Evolutionary conservation across 2,113 vertebrate genomes (phyloP), one percentile per base, ranked within the genome.

Genomic region (Stigmatopora nigra): DNA sequence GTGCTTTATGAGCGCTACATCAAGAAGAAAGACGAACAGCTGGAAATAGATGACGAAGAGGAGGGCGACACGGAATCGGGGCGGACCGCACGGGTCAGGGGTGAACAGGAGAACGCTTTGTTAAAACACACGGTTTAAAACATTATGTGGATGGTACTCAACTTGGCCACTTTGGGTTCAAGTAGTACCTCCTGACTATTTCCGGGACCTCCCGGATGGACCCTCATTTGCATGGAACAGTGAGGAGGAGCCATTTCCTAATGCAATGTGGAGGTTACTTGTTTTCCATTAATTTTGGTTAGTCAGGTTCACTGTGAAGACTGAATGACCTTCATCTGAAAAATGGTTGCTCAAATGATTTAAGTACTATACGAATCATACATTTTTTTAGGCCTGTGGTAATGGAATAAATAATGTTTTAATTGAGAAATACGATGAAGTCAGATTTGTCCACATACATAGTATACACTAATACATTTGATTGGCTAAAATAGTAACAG

Each of bases 1-100:
- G 91, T 93, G 67, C 75, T 93, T 56, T 95, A 91, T 0, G 78
- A 93, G 78, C 77, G 85, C 17, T 82, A 91, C 51, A 63, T 70
- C 66, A 92, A 90, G 77, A 91, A 80, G 61, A 74, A 87, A 0
- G 83, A 80, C 0, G 86, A 91, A 3, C 88, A 88, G 2, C 81
- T 90, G 0, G 82, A 86, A 0, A 72, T 82, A 1, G 88, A 91
- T 0, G 80, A 89, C 0, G 80, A 89, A 0, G 88, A 89, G 1
- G 87, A 86, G 2, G 84, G 72, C n/a, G 41, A 44, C 16, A 4
- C n/a, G 1, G 81, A 71, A 65, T 53, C 22, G 1, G 74, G 62
- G 2, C 65, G 38, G 9, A n/a, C 45, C 17, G 53, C 66, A 1
- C 68, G 76, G 20, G 46, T 46, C 60, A 76, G 69, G 77, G 67